Evolutionary conservation across 2,888 invertebrate species (phyloP).

Genomic region (Clanis bilineata): DNA sequence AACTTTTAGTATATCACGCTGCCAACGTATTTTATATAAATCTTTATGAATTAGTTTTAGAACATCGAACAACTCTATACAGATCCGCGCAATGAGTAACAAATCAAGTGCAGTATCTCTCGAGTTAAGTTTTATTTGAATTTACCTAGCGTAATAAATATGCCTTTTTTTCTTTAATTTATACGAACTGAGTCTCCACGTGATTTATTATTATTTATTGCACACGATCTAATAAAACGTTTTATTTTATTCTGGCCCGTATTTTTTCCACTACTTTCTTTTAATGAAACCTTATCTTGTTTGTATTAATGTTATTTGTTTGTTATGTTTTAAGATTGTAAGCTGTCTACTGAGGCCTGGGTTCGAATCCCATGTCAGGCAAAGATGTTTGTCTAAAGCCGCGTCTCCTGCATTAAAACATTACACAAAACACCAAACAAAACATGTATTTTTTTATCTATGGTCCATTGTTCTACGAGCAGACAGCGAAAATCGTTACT

Average conservation of each 20-base stretch:
- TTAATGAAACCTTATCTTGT: neutral
- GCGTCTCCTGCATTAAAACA: no score
- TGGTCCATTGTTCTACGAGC: no score
- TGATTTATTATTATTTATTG: slow-evolving; percentile 29
- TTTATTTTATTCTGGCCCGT: neutral
- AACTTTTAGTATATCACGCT: no score
- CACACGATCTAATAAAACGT: neutral
- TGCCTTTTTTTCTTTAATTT: slow-evolving; percentile 24
- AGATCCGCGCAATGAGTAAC: slow-evolving; percentile 18
- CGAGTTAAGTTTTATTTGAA: slow-evolving; percentile 18
- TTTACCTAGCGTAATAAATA: slow-evolving; percentile 22
- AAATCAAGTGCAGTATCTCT: slow-evolving; percentile 23
- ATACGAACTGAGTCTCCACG: slow-evolving; percentile 19
- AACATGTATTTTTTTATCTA: no score
- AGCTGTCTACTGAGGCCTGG: no score
- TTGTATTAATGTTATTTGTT: no score
- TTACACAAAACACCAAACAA: no score
- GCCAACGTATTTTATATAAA: neutral
- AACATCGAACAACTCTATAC: slow-evolving; percentile 19
- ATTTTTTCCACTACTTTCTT: neutral
- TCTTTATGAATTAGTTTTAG: neutral
- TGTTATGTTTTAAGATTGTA: no score
- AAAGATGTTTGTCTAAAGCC: no score
- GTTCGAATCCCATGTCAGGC: no score
- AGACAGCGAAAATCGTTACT: no score